phyloP scores from a whole-genome alignment of 2,888 invertebrate species.

The Perizoma flavofasciatum region DNA sequence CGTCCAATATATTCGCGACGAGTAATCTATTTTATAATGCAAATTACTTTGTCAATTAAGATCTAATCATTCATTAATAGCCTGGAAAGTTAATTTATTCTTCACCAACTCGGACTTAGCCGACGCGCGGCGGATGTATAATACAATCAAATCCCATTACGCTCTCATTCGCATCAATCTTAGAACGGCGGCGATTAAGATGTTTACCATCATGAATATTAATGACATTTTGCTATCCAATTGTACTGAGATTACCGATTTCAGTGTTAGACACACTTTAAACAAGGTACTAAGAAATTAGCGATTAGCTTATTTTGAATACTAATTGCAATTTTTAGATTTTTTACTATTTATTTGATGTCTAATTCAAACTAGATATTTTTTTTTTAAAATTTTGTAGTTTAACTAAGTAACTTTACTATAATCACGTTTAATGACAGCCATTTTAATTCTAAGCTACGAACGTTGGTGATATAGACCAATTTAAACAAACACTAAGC shows the following conservation, averaged over 20 bases:
- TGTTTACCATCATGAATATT: constrained; percentile 27
- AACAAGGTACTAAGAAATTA: not conserved
- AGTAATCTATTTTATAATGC: constrained; percentile 11
- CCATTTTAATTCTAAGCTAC: not conserved
- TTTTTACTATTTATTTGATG: too few species aligned
- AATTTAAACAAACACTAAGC: not conserved
- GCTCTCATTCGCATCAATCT: constrained; percentile 23
- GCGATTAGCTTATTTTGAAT: not conserved
- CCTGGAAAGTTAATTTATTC: constrained; percentile 23
- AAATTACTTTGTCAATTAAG: constrained; percentile 14
- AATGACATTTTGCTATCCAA: constrained; percentile 6
- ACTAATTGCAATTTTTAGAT: not conserved
- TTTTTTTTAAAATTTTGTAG: too few species aligned
- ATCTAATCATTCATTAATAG: constrained; percentile 16
- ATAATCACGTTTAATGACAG: too few species aligned
- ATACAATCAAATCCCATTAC: constrained; percentile 23
- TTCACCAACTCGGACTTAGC: constrained; percentile 4
- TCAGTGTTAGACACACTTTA: not conserved
- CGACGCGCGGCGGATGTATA: constrained; percentile 10
- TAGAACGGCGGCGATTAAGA: constrained; percentile 18
- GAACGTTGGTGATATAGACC: not conserved
- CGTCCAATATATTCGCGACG: not conserved
- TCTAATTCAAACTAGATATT: too few species aligned
- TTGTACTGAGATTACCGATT: constrained; percentile 2
- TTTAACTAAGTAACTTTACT: too few species aligned